Conservation (phyloP, 2,888 invertebrate genomes). For the Folsomia manolachei region DNA sequence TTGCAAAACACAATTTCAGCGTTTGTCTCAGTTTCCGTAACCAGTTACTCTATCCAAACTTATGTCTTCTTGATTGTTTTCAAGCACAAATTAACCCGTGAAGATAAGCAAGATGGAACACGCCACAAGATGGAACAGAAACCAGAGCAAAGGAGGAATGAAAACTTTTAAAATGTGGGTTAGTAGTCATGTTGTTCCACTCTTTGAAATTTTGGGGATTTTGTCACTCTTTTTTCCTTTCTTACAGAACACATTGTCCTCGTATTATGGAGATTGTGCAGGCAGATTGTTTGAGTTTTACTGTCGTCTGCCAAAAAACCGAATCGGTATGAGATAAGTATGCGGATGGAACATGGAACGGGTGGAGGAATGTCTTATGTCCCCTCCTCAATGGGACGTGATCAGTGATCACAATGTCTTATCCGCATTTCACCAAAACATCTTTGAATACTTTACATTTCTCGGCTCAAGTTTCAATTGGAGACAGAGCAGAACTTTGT, state of each 20-base stretch:
- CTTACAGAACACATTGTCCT: neutral
- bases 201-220: neutral
- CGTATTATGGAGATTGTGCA: neutral
- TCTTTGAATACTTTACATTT: neutral
- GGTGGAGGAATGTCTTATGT: neutral
- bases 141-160: no score
- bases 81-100: no score
- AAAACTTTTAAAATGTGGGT: neutral
- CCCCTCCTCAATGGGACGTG: no score
- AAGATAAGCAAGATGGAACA: no score
- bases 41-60: no score
- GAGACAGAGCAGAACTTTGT: no score
- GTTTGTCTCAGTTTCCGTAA: no score
- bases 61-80: no score
- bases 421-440: neutral
- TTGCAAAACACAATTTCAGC: no score
- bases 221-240: neutral
- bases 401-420: neutral
- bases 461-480: neutral
- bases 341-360: neutral
- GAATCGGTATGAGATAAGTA: neutral
- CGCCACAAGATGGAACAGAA: no score
- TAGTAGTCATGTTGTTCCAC: neutral
- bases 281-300: neutral
- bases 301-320: neutral